phyloP scores from a whole-genome alignment of 2,797 vertebrate species.

The Threskiornis aethiopicus region DNA sequence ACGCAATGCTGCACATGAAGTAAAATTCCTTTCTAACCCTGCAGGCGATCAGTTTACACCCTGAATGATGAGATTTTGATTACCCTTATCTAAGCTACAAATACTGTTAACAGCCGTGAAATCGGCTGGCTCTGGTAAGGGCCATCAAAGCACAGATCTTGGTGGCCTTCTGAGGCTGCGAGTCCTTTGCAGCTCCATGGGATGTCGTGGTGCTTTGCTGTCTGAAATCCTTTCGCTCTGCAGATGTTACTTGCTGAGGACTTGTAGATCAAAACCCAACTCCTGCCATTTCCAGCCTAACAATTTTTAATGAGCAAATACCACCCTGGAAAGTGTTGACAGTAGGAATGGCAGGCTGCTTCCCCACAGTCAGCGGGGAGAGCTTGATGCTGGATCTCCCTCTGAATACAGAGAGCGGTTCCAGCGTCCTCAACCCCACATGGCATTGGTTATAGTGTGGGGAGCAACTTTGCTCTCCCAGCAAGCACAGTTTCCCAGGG shows the following conservation, averaged over 20 bases:
- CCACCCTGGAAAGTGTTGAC: neutral
- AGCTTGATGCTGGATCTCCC: neutral
- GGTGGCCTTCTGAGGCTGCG: neutral
- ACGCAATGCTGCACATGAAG: neutral
- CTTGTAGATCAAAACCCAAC: constrained; percentile 15
- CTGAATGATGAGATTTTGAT: constrained; percentile 66
- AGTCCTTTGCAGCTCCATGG: neutral
- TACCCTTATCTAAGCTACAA: constrained; percentile 52
- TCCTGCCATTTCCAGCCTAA: neutral
- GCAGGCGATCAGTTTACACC: constrained; percentile 57
- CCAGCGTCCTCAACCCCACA: constrained; percentile 2
- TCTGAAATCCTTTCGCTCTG: neutral
- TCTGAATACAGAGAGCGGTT: neutral
- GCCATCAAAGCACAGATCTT: neutral
- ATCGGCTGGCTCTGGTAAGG: neutral
- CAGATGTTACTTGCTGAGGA: constrained; percentile 30
- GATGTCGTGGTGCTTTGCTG: neutral
- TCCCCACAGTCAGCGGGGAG: neutral
- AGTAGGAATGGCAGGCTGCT: constrained; percentile 10
- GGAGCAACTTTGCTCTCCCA: neutral
- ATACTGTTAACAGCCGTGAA: neutral
- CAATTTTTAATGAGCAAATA: neutral
- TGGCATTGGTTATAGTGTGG: neutral
- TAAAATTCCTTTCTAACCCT: constrained; percentile 51
- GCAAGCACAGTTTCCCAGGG: neutral